Percentiles rank a stretch among this genome's conserved stretches.
phyloP scores from a whole-genome alignment of 2,797 vertebrate species.

The Manis javanica region DNA sequence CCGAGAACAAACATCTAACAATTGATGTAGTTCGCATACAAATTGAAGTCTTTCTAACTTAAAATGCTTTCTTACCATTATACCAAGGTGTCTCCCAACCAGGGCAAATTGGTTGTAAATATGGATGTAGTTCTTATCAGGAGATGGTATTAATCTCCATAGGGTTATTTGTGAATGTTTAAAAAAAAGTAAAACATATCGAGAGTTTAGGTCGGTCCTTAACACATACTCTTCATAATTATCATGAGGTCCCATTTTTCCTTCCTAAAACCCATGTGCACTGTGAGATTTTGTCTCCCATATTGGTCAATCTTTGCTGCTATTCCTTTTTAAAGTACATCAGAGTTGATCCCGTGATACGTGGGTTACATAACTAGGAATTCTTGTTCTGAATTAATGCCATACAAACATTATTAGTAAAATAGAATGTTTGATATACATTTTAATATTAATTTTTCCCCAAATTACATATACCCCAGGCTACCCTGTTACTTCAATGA shows the following conservation, averaged over 20 bases:
- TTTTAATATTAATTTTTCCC: conserved; percentile 11
- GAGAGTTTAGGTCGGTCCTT: background rate
- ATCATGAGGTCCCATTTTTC: background rate
- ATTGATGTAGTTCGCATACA: background rate
- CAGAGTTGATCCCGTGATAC: background rate
- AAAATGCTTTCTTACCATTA: background rate
- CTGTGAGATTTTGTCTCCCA: background rate
- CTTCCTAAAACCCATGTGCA: background rate
- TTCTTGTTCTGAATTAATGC: background rate
- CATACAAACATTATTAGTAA: background rate
- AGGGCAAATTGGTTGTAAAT: background rate
- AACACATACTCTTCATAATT: background rate
- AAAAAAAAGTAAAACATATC: background rate
- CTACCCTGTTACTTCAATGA: background rate
- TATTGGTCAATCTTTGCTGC: background rate
- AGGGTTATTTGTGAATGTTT: background rate
- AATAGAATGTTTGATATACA: background rate
- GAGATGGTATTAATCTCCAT: background rate
- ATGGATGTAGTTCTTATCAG: background rate
- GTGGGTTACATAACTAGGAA: background rate
- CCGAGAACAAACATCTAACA: background rate
- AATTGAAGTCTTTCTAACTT: background rate
- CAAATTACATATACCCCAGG: background rate
- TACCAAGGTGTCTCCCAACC: background rate
- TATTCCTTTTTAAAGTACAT: background rate